phyloP scores from a whole-genome alignment of 1,140 invertebrate species.

The Cherax destructor region DNA sequence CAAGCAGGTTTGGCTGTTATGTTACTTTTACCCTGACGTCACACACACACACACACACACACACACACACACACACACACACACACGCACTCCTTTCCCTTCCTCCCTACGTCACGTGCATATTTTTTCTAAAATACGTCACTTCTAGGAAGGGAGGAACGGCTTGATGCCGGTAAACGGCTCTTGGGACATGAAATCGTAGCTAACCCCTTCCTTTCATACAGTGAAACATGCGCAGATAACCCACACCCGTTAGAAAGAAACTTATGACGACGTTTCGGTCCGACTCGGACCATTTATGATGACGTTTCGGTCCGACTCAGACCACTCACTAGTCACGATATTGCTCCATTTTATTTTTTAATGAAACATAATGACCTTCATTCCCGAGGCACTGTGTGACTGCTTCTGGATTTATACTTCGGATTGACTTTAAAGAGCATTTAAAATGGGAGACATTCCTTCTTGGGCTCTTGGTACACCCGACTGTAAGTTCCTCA shows the following conservation, averaged over 20 bases:
- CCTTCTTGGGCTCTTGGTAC: too few species aligned
- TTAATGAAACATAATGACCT: background rate
- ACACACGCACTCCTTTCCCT: background rate
- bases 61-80: slow-evolving; percentile 37
- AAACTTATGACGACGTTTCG: background rate
- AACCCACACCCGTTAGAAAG: background rate
- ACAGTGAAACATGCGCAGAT: background rate
- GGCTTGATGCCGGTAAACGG: background rate
- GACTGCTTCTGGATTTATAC: too few species aligned
- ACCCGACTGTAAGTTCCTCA: too few species aligned
- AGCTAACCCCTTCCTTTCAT: background rate
- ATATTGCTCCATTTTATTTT: background rate
- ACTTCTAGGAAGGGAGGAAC: background rate
- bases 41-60: slow-evolving; percentile 27
- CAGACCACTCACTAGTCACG: background rate
- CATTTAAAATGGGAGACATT: too few species aligned
- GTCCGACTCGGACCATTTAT: too few species aligned
- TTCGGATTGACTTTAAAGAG: too few species aligned
- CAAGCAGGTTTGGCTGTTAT: background rate
- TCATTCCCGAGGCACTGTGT: too few species aligned
- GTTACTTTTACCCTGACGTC: background rate
- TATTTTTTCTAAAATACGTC: background rate
- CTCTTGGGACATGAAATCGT: background rate
- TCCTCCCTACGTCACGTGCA: background rate
- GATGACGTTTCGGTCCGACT: too few species aligned